Conservation (phyloP, 2,113 vertebrate species). For the Syngnathus scovelli region DNA sequence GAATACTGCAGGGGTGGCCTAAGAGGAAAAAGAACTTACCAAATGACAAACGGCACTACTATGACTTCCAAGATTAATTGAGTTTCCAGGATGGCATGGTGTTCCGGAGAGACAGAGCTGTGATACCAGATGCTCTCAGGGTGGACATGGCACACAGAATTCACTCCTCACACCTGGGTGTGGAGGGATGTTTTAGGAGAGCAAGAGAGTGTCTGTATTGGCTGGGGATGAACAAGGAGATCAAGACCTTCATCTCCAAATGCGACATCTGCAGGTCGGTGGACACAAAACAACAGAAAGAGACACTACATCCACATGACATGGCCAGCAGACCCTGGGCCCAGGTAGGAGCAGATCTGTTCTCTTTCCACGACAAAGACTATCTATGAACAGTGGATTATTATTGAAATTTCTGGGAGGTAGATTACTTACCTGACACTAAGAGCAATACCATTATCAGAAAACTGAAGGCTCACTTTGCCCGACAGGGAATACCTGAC, state of each 20-base stretch:
- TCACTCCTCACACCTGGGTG: slow-evolving; percentile 15
- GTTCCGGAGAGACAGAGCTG: neutral
- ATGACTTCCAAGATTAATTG: neutral
- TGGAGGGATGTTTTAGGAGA: slow-evolving; percentile 18
- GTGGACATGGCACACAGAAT: neutral
- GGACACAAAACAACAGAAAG: neutral
- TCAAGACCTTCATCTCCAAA: neutral
- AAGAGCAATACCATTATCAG: neutral
- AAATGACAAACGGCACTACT: neutral
- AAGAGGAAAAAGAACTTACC: neutral
- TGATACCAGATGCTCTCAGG: neutral
- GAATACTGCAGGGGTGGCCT: slow-evolving; percentile 15
- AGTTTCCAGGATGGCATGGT: slow-evolving; percentile 11
- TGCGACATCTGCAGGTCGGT: neutral
- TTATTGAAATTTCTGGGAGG: slow-evolving; percentile 2
- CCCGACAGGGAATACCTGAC: neutral
- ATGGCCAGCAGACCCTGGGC: neutral
- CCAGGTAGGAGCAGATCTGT: slow-evolving; percentile 12
- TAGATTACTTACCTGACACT: neutral
- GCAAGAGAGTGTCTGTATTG: slow-evolving; percentile 22
- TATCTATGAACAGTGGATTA: neutral
- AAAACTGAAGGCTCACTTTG: slow-evolving; percentile 12
- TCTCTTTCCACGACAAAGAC: neutral
- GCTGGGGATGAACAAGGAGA: slow-evolving; percentile 19
- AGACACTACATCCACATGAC: neutral